Evolutionary conservation across 2,113 vertebrate genomes (phyloP), one percentile per base, ranked within the genome.

Genomic region (Aptenodytes patagonicus): DNA sequence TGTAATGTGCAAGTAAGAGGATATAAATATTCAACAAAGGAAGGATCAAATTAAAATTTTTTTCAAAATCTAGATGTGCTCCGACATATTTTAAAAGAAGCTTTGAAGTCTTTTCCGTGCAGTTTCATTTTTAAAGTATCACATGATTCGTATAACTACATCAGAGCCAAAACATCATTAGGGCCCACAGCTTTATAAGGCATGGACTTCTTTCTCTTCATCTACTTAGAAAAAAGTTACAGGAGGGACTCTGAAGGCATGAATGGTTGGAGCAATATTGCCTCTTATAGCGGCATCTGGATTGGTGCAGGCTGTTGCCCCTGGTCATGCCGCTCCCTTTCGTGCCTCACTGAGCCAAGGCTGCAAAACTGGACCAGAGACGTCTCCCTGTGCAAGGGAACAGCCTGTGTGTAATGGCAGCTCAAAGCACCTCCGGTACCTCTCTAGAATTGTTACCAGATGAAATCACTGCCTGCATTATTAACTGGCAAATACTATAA

Each of bases 21-120:
- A 79, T 76, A 69, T 83, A 97, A 97, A 84, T 96, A 94, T 80
- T 91, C 91, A 71, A 79, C 81, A 91, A 69, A 92, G 60, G 58
- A 89, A 89, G 32, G 51, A 73, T 80, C 1, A 0, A 82, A 69
- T 73, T 21, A 6, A 4, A 13, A 6, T 75, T 82, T 54, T 51
- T 69, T 22, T 75, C 25, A 71, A 34, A 93, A 89, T 82, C 47
- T 51, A 61, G 75, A 76, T 86, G 17, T 60, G 32, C 68, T 83
- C 36, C 8, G 2, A 51, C 47, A 31, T 68, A 73, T 76, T 95
- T 89, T 90, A 62, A 34, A 76, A 82, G 87, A 42, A 47, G 40
- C 87, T 93, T 64, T 95, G 44, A 84, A 93, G 68, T 66, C 20
- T 70, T 73, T 90, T 82, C 60, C 0, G 2, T 55, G 80, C 70